These are phyloP conservation scores for Anastatus disparis DNA, from an alignment of 1,140 invertebrate genomes.

Conservation along the genomic window DNA sequence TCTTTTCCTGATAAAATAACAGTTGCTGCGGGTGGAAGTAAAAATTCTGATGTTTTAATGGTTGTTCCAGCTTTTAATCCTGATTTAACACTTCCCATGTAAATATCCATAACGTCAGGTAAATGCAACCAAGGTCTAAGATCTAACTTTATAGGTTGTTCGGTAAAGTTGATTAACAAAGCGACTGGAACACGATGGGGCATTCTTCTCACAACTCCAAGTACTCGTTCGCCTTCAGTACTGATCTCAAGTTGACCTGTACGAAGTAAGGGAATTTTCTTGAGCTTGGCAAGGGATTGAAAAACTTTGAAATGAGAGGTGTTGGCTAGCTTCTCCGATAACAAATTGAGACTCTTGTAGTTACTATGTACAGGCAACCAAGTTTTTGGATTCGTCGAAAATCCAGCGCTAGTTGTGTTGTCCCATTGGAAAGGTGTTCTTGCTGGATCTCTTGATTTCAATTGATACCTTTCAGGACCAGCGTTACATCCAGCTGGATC, in stretches of 20 bases:
- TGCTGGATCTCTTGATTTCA: slow-evolving; percentile 67
- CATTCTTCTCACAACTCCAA: slow-evolving; percentile 49
- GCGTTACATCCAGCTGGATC: slow-evolving; percentile 66
- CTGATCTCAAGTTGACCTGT: slow-evolving; percentile 56
- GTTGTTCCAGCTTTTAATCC: slow-evolving; percentile 18
- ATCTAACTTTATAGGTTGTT: slow-evolving; percentile 35
- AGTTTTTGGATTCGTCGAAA: slow-evolving; percentile 62
- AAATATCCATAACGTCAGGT: slow-evolving; percentile 40
- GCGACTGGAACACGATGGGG: not conserved
- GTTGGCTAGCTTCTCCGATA: slow-evolving; percentile 52
- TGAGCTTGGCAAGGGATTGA: slow-evolving; percentile 61
- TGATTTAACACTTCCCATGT: slow-evolving; percentile 40
- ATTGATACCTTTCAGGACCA: slow-evolving; percentile 59
- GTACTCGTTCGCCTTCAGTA: slow-evolving; percentile 57
- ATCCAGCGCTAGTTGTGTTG: slow-evolving; percentile 66
- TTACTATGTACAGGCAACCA: slow-evolving; percentile 73
- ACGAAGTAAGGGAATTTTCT: slow-evolving; percentile 57
- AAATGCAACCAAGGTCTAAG: slow-evolving; percentile 44
- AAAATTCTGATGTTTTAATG: slow-evolving; percentile 37
- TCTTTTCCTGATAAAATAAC: slow-evolving; percentile 41
- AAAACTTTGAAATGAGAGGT: slow-evolving; percentile 69
- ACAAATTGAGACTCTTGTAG: slow-evolving; percentile 69
- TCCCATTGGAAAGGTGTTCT: slow-evolving; percentile 75
- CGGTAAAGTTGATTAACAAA: slow-evolving; percentile 50
- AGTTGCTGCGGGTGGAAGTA: slow-evolving; percentile 43